Base-by-base conservation (phyloP, 2,113 vertebrate species). In the Crotalus horridus region DNA sequence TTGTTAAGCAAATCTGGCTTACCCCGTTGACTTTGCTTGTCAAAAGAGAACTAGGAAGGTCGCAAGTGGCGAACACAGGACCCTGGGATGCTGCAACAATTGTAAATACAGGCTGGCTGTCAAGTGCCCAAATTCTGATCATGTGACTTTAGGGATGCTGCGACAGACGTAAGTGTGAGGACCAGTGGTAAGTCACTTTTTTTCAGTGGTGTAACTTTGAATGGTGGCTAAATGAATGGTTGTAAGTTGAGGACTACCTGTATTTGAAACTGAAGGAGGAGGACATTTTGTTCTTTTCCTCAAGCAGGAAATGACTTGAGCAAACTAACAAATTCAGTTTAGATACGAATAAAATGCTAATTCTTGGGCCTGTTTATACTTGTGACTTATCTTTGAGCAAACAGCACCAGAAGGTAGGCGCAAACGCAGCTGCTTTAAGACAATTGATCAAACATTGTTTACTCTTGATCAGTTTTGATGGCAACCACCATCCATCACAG, bases 371-470 rank as follows among this genome's bases (percentile, higher is more conserved):
- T 5, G 86, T 92, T 55, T 61, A 54, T 55, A 21, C 91, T 88
- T 92, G 86, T 46, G 48, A 24, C 59, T 92, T 69, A 61, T 74
- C 51, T 74, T 51, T 88, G 86, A 88, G 59, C 86, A 92, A 88
- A 88, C 51, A 21, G 59, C n/a, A 26, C 69, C 59, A 69, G 59
- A 39, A 39, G 39, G n/a, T 39, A 69, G 55, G 91, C 88, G 91
- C 54, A 88, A 88, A 92, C 55, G 59, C 91, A 92, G 86, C 86
- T 92, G 91, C 86, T 69, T 33, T 48, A 54, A 54, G 86, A 88
- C 86, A 88, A 92, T 54, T 88, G 86, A 92, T 69, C 86, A 53
- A 55, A 43, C 10, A 29, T 46, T 87, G 23, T 56, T 87, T 33
- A 88, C 85, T 92, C 91, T 23, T 17, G 6, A 88, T n/a, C 48